phyloP scores from a whole-genome alignment of 2,888 invertebrate species.

The Ptilodon capucinus region DNA sequence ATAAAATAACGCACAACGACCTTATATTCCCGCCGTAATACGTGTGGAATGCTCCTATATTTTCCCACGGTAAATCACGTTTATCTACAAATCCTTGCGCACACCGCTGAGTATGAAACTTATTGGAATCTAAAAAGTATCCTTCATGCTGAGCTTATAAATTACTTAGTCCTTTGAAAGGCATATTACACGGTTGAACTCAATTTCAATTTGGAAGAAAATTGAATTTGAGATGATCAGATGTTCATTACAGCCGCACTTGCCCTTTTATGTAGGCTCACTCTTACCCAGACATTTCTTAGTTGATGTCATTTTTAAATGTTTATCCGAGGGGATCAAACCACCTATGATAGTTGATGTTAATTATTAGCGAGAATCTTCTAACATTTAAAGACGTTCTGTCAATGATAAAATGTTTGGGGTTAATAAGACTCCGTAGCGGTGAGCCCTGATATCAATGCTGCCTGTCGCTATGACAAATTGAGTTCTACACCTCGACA shows the following conservation, averaged over 20 bases:
- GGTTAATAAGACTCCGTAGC: too few relatives aligned
- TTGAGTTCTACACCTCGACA: too few relatives aligned
- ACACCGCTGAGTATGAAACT: background rate
- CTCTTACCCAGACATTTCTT: too few relatives aligned
- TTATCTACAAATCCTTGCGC: constrained; percentile 12
- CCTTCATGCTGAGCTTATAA: background rate
- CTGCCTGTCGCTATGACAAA: too few relatives aligned
- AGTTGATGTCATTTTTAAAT: too few relatives aligned
- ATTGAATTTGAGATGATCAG: background rate
- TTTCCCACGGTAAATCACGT: constrained; percentile 12
- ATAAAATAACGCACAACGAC: constrained; percentile 4
- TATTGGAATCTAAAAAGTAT: background rate
- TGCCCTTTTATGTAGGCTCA: too few relatives aligned
- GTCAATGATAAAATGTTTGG: too few relatives aligned
- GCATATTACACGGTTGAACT: background rate
- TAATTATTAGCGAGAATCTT: too few relatives aligned
- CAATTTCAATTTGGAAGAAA: background rate
- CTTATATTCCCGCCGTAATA: constrained; percentile 9
- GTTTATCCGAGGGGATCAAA: too few relatives aligned
- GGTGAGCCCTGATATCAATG: too few relatives aligned
- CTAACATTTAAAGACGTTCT: too few relatives aligned
- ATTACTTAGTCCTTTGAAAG: background rate
- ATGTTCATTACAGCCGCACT: background rate
- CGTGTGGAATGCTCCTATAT: constrained; percentile 12
- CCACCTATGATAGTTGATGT: too few relatives aligned